phyloP scores from a whole-genome alignment of 2,797 vertebrate genomes.

The Hozukius guyotensis region DNA sequence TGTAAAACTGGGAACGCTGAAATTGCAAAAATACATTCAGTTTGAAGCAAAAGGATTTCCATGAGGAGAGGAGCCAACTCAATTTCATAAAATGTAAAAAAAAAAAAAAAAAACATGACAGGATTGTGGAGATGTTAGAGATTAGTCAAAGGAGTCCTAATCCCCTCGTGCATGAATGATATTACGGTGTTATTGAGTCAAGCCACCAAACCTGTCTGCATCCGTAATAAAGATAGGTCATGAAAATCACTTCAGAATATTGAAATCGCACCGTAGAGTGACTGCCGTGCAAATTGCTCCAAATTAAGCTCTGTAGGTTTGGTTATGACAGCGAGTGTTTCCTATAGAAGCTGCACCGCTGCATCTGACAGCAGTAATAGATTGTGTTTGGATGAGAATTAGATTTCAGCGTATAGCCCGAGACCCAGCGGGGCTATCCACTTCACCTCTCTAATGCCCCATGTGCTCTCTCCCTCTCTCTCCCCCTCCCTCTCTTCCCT shows the following conservation, averaged over 20 bases:
- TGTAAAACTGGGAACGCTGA: slow-evolving; percentile 21
- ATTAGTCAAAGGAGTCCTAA: slow-evolving; percentile 59
- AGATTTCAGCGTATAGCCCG: slow-evolving; percentile 69
- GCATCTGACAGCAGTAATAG: slow-evolving; percentile 75
- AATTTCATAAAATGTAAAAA: slow-evolving; percentile 28
- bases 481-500: slow-evolving; percentile 48
- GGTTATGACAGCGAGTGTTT: slow-evolving; percentile 41
- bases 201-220: slow-evolving; percentile 39
- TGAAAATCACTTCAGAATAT: slow-evolving; percentile 59
- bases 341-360: slow-evolving; percentile 46
- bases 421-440: slow-evolving; percentile 75
- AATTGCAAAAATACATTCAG: slow-evolving; percentile 2
- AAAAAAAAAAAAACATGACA: background rate
- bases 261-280: slow-evolving; percentile 26
- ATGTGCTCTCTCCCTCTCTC: slow-evolving; percentile 71
- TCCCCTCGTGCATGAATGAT: slow-evolving; percentile 48
- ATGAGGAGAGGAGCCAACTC: slow-evolving; percentile 6
- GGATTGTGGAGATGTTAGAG: slow-evolving; percentile 45
- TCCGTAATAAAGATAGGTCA: slow-evolving; percentile 55
- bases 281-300: slow-evolving; percentile 42
- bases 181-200: slow-evolving; percentile 34
- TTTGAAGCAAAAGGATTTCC: slow-evolving; percentile 15
- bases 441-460: slow-evolving; percentile 77
- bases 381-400: slow-evolving; percentile 77
- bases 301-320: slow-evolving; percentile 42